Base-by-base conservation (phyloP, 2,113 vertebrate species). In the Clupea harengus region DNA sequence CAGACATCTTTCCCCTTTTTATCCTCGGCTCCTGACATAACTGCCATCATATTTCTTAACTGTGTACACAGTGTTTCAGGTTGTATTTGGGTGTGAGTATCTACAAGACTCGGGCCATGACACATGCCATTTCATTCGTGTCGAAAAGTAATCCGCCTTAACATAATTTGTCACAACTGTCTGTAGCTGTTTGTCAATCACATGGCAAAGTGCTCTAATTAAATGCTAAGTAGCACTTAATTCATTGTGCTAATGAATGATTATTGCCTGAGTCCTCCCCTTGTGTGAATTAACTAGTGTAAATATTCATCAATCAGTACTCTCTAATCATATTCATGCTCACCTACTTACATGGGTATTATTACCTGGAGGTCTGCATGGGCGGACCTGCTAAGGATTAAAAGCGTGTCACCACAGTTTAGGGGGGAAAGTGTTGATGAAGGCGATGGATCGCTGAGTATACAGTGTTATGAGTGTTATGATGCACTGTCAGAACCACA, bases 201-300 rank as follows among this genome's bases (percentile, higher is more conserved):
- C n/a, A 13, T 15, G 64, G 64, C 64, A 72, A 72, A 32, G 64
- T 72, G 64, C 25, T 72, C 64, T 28, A 72, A 72, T 72, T 72
- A 28, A 72, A 72, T 28, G 64, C 64, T 72, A 72, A 72, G 64
- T 72, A 72, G 64, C 64, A 32, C n/a, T 72, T 72, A 72, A 72
- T 72, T 72, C 10, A 28, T 72, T 72, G 64, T 28, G 64, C 9
- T 72, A 72, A 72, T 72, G 25, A 72, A 5, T 10, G 64, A 72
- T 32, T 28, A 32, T 72, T 2, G 10, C 32, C n/a, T 72, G 64
- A 72, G 9, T 10, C 64, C 13, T 8, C 3, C 64, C 64, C 64
- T 28, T 72, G 25, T 72, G 64, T 9, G 64, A 72, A 72, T 72
- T 72, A 72, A 72, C 64, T 32, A 72, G n/a, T 72, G 64, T 72